Conservation (phyloP, 2,888 invertebrate species). For the Melitaea athalia region DNA sequence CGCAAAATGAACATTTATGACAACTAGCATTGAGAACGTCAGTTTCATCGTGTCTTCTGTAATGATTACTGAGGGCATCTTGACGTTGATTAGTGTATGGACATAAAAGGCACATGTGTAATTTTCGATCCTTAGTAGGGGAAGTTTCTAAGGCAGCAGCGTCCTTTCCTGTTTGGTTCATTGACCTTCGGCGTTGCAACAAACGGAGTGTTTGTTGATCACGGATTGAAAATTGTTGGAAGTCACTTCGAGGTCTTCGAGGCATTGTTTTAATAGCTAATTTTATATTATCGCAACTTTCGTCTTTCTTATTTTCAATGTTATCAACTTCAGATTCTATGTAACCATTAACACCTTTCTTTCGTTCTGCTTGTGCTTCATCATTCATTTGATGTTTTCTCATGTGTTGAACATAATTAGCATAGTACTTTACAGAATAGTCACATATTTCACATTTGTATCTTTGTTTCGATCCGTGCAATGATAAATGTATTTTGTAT, state of each 20-base stretch:
- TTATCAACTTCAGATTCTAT: constrained; percentile 52
- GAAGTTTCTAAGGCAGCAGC: constrained; percentile 63
- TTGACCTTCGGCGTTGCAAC: constrained; percentile 79
- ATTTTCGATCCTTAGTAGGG: constrained; percentile 82
- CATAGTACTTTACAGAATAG: constrained; percentile 93
- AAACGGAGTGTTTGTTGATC: constrained; percentile 84
- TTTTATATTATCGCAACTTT: constrained; percentile 64
- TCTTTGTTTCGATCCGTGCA: constrained; percentile 92
- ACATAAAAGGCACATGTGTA: constrained; percentile 88
- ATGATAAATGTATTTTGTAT: constrained; percentile 90
- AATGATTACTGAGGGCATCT: constrained; percentile 88
- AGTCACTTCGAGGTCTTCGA: constrained; percentile 69
- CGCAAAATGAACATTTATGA: constrained; percentile 90
- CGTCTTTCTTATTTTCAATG: constrained; percentile 56
- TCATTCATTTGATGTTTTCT: constrained; percentile 89
- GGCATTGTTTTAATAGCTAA: constrained; percentile 77
- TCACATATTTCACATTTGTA: constrained; percentile 93
- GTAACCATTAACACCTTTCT: constrained; percentile 60
- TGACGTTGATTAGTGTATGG: constrained; percentile 89
- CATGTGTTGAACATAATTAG: constrained; percentile 91
- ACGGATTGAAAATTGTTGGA: constrained; percentile 81
- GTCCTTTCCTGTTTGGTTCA: constrained; percentile 65
- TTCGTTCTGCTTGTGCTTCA: constrained; percentile 84
- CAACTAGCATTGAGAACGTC: constrained; percentile 81
- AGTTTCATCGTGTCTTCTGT: constrained; percentile 85